These are phyloP conservation scores for Silvanus unidentatus DNA, from an alignment of 2,888 invertebrate genomes.

Conservation along the genomic window DNA sequence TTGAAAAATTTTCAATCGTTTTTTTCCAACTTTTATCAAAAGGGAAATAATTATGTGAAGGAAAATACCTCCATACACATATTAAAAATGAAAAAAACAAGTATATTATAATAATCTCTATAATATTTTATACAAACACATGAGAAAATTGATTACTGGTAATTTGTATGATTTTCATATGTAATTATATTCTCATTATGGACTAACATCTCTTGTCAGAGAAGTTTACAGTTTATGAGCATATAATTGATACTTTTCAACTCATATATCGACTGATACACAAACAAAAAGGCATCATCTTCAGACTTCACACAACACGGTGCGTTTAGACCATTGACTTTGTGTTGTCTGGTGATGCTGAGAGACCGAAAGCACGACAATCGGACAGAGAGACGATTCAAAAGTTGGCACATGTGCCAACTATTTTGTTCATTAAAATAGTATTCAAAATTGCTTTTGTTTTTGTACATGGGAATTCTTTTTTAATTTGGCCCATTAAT, in stretches of 20 bases:
- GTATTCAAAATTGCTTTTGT: conserved; percentile 29
- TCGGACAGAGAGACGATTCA: too few relatives aligned
- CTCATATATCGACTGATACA: background rate
- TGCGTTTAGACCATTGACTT: conserved; percentile 4
- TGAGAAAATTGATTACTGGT: conserved; percentile 32
- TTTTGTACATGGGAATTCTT: conserved; percentile 21
- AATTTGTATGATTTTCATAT: conserved; percentile 33
- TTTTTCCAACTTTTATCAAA: too few relatives aligned
- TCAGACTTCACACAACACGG: background rate
- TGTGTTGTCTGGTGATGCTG: background rate
- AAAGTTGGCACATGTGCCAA: conserved; percentile 19
- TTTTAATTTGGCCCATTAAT: conserved; percentile 31
- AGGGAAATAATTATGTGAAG: too few relatives aligned
- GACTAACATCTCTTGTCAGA: conserved; percentile 8
- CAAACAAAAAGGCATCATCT: background rate
- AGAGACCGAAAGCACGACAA: too few relatives aligned
- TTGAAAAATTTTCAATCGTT: too few relatives aligned
- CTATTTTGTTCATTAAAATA: conserved; percentile 35
- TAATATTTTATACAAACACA: background rate
- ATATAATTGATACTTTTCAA: conserved; percentile 18
- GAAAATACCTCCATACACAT: too few relatives aligned
- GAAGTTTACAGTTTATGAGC: conserved; percentile 20
- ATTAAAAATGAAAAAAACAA: too few relatives aligned
- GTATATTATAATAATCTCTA: too few relatives aligned
- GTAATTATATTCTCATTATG: conserved; percentile 33